Conservation (phyloP, 2,113 vertebrate genomes). For the Stigmatopora nigra region DNA sequence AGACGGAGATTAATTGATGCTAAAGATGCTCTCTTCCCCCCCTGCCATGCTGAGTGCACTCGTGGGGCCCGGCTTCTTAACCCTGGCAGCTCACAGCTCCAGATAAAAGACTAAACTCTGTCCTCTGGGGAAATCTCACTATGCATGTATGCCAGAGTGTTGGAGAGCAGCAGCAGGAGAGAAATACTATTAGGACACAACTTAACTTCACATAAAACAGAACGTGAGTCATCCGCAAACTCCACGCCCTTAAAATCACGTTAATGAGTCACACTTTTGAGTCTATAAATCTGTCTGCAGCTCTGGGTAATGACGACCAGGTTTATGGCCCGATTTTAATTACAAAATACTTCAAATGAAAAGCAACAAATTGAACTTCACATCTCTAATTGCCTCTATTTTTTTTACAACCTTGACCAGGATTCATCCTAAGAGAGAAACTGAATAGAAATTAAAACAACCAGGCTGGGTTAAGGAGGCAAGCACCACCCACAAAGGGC, state of each 20-base stretch:
- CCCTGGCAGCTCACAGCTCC: constrained; percentile 42
- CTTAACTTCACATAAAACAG: constrained; percentile 29
- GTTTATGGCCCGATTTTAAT: constrained; percentile 33
- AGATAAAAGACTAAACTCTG: constrained; percentile 57
- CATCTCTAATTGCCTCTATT: constrained; percentile 11
- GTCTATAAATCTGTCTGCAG: constrained; percentile 57
- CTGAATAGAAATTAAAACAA: background rate
- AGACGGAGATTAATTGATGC: constrained; percentile 51
- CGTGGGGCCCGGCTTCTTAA: constrained; percentile 46
- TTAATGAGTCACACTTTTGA: constrained; percentile 56
- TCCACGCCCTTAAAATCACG: constrained; percentile 50
- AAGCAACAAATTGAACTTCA: constrained; percentile 36
- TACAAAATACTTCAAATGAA: constrained; percentile 19
- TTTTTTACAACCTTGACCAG: constrained; percentile 12
- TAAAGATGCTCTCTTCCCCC: constrained; percentile 43
- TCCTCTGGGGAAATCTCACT: constrained; percentile 44
- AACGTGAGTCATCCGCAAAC: constrained; percentile 37
- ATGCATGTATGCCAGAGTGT: constrained; percentile 18
- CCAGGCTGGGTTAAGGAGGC: background rate
- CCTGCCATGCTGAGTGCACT: constrained; percentile 28
- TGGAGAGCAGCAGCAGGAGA: constrained; percentile 25
- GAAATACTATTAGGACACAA: constrained; percentile 41
- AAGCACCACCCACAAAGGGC: background rate
- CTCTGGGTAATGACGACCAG: constrained; percentile 39
- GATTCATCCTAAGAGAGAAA: constrained; percentile 22